Conservation (phyloP, 2,797 vertebrate species). For the Toxotes lorentzi region DNA sequence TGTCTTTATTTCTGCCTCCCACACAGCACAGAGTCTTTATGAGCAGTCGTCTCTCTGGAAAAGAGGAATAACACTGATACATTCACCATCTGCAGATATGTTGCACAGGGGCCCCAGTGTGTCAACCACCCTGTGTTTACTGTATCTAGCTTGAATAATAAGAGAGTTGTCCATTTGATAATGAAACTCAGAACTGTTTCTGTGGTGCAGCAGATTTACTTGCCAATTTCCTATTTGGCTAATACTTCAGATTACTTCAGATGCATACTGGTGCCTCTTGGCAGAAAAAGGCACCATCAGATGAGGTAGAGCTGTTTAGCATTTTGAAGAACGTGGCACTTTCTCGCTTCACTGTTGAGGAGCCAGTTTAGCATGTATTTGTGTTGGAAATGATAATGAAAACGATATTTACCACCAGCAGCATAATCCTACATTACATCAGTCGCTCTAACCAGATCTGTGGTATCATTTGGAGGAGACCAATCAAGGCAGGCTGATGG, state of each 20-base stretch:
- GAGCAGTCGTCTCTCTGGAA: conserved; percentile 13
- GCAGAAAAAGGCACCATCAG: not conserved
- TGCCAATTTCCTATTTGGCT: conserved; percentile 43
- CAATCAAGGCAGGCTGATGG: conserved; percentile 24
- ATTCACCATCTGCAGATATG: conserved; percentile 29
- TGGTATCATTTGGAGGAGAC: conserved; percentile 32
- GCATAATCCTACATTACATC: conserved; percentile 10
- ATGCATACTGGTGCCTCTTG: conserved; percentile 26
- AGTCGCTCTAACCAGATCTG: conserved; percentile 26
- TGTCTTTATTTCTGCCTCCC: conserved; percentile 49
- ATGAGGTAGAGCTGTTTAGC: conserved; percentile 18
- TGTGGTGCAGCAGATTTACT: conserved; percentile 25
- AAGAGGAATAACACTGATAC: conserved; percentile 26
- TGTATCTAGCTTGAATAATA: conserved; percentile 44
- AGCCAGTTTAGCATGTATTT: not conserved
- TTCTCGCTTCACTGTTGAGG: not conserved
- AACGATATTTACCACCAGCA: conserved; percentile 12
- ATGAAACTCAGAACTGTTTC: conserved; percentile 37
- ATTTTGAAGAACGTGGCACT: not conserved
- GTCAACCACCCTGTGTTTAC: conserved; percentile 36
- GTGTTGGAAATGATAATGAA: conserved; percentile 28
- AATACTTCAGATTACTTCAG: conserved; percentile 22
- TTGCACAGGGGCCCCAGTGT: conserved; percentile 7
- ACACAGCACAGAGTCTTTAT: conserved; percentile 14
- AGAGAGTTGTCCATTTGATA: conserved; percentile 28